A percentile compares a stretch with the other conserved stretches of the same genome.
Conservation (phyloP, 92 coral and sea anemone genomes). For the Umimayanthus kanabou region DNA sequence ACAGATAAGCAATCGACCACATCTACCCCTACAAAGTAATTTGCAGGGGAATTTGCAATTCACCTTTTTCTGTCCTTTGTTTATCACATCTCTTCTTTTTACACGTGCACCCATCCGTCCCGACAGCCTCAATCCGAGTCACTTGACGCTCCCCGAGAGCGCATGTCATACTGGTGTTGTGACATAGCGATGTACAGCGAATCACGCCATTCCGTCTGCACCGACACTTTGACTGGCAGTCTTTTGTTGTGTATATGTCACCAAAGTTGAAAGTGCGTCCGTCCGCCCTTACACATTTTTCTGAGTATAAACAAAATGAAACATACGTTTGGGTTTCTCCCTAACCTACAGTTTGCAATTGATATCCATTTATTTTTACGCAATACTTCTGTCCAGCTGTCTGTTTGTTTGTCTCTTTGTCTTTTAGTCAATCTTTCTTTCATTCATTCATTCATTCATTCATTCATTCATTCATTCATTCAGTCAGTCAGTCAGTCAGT, state of each 20-base stretch:
- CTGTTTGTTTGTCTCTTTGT: no score
- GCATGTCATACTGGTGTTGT: conserved; percentile 43
- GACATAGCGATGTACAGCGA: conserved; percentile 71
- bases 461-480: no score
- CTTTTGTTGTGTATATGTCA: conserved; percentile 62
- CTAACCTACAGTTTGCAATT: no score
- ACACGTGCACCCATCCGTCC: conserved; percentile 72
- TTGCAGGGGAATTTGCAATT: not conserved
- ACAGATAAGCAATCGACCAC: not conserved
- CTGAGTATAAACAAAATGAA: conserved; percentile 27
- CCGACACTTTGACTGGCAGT: conserved; percentile 76
- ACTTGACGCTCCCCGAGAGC: conserved; percentile 49
- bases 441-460: no score
- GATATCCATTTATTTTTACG: no score
- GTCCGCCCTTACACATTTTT: conserved; percentile 50
- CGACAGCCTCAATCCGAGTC: conserved; percentile 38
- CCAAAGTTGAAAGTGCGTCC: conserved; percentile 63
- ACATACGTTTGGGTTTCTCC: no score
- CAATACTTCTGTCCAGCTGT: no score
- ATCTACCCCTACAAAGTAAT: not conserved
- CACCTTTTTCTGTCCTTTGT: not conserved
- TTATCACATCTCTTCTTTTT: conserved; percentile 39
- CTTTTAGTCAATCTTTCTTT: no score
- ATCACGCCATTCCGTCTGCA: conserved; percentile 67
- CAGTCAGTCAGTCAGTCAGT: no score